phyloP scores from a whole-genome alignment of 2,888 invertebrate species.

The Boloria selene region DNA sequence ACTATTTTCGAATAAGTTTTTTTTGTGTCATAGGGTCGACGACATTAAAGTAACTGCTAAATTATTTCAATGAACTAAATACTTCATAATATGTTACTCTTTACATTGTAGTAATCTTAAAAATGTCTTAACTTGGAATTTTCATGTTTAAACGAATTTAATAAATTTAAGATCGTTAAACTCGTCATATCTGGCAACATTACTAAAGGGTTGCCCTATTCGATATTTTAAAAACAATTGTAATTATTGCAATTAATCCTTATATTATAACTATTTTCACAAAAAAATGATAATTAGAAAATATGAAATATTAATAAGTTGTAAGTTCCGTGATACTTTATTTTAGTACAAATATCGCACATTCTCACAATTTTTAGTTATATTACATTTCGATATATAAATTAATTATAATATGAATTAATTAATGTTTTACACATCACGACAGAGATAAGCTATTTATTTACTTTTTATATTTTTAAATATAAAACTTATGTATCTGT shows the following conservation, averaged over 20 bases:
- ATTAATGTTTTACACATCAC: conserved; percentile 5
- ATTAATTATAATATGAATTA: not conserved
- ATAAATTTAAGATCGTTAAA: conserved; percentile 24
- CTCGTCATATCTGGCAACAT: not conserved
- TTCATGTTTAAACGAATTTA: conserved; percentile 34
- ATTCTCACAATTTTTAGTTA: conserved; percentile 14
- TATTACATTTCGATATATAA: conserved; percentile 7
- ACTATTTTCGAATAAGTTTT: too few species aligned
- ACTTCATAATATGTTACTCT: too few species aligned
- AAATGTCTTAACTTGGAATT: conserved; percentile 6
- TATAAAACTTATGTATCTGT: conserved; percentile 10
- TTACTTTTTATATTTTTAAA: conserved; percentile 2
- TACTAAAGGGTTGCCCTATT: not conserved
- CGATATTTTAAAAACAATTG: not conserved
- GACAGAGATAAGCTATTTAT: not conserved
- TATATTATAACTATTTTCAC: conserved; percentile 7
- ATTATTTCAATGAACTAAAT: too few species aligned
- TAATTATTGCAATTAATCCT: conserved; percentile 11
- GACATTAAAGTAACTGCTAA: too few species aligned
- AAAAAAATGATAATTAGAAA: conserved; percentile 10
- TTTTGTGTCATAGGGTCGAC: too few species aligned
- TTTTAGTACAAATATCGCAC: conserved; percentile 44
- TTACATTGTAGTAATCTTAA: too few species aligned
- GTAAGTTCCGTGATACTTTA: conserved; percentile 26
- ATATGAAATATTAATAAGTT: conserved; percentile 13